Evolutionary conservation across 2,113 vertebrate species (phyloP).

Genomic region (Panthera tigris): DNA sequence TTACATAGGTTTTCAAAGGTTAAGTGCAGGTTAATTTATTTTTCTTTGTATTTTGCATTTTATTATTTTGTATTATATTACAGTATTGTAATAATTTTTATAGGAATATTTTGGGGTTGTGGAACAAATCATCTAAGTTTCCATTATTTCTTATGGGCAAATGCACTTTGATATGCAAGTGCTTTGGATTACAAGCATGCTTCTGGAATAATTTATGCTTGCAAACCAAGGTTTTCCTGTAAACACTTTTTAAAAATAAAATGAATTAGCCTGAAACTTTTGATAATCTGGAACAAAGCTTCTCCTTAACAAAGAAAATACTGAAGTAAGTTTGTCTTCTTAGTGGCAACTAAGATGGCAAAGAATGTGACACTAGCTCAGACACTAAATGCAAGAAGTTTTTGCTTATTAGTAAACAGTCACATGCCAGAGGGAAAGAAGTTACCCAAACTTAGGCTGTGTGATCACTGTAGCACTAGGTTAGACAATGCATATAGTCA

Average conservation of each 20-base stretch:
- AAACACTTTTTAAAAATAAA: background rate
- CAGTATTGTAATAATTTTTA: too few relatives aligned
- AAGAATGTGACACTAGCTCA: background rate
- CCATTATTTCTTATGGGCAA: too few relatives aligned
- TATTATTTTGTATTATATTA: too few relatives aligned
- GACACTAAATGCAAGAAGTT: background rate
- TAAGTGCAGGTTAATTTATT: too few relatives aligned
- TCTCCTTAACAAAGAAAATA: background rate
- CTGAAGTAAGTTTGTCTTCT: background rate
- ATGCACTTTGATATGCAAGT: too few relatives aligned
- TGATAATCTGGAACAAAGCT: background rate
- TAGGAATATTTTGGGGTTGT: too few relatives aligned
- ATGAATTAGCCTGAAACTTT: constrained; percentile 12
- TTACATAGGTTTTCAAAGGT: too few relatives aligned
- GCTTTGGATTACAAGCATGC: too few relatives aligned
- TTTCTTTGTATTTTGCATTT: too few relatives aligned
- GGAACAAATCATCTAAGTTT: too few relatives aligned
- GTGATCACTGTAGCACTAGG: background rate
- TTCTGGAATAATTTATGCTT: too few relatives aligned
- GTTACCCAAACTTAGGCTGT: background rate
- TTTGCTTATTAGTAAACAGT: background rate
- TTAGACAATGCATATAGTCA: background rate
- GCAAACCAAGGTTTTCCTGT: too few relatives aligned
- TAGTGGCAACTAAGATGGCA: background rate
- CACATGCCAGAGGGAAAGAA: background rate